phyloP scores from a whole-genome alignment of 2,888 invertebrate genomes.

The Synergus japonicus region DNA sequence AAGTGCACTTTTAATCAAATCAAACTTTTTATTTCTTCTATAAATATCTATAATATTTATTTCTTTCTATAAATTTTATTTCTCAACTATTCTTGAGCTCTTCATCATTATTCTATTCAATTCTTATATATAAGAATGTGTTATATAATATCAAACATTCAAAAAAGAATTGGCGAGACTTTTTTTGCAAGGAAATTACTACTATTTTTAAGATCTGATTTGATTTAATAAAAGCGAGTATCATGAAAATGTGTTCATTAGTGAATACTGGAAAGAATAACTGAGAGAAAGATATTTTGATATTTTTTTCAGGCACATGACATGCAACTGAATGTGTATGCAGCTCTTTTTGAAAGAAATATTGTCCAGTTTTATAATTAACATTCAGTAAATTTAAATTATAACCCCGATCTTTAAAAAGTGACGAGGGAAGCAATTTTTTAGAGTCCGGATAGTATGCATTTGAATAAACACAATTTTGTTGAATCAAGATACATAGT shows the following conservation, averaged over 20 bases:
- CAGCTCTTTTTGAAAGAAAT: not conserved
- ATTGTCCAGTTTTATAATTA: not conserved
- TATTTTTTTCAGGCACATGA: not conserved
- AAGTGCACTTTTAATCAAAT: not conserved
- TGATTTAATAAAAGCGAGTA: no score
- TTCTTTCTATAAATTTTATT: no score
- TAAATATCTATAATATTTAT: no score
- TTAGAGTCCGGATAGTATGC: not conserved
- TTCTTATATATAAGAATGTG: no score
- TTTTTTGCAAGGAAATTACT: no score
- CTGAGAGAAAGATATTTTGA: no score
- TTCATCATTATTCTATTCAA: no score
- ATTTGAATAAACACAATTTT: not conserved
- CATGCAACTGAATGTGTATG: not conserved
- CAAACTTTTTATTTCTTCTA: not conserved
- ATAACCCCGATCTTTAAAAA: not conserved
- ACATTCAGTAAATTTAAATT: not conserved
- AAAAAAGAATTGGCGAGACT: no score
- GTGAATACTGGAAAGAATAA: no score
- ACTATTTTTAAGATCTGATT: no score
- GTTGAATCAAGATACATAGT: not conserved
- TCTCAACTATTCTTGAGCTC: not conserved
- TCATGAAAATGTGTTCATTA: no score
- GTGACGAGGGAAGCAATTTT: not conserved
- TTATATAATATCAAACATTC: no score